These are phyloP conservation scores for Novumbra hubbsi DNA, from an alignment of 2,797 vertebrate genomes.

Conservation along the genomic window DNA sequence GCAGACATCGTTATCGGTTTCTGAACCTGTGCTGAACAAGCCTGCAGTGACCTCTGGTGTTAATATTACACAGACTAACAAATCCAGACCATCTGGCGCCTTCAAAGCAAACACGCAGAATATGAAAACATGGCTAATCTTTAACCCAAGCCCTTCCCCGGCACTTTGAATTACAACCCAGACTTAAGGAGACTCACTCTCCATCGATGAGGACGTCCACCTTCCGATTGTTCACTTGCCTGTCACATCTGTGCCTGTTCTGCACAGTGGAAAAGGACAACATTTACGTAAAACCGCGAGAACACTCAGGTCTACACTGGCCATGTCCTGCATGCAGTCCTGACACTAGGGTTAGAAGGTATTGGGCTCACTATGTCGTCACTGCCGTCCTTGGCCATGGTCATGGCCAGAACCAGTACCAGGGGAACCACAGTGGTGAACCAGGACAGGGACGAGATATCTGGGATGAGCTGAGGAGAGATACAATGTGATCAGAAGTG, in stretches of 20 bases:
- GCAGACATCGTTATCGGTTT: neutral
- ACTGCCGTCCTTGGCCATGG: conserved; percentile 85
- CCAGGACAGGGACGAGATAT: conserved; percentile 90
- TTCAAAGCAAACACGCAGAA: neutral
- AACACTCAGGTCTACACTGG: neutral
- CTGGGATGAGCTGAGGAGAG: conserved; percentile 81
- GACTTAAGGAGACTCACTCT: conserved; percentile 76
- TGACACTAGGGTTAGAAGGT: neutral
- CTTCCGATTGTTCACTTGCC: conserved; percentile 88
- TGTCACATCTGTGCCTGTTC: conserved; percentile 88
- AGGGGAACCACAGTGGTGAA: conserved; percentile 90
- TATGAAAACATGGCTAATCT: neutral
- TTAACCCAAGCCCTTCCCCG: conserved; percentile 1
- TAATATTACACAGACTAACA: neutral
- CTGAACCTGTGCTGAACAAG: neutral
- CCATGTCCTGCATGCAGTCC: neutral
- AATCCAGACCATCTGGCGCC: neutral
- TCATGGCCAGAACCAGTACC: conserved; percentile 83
- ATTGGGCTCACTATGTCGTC: conserved; percentile 83
- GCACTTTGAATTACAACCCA: neutral
- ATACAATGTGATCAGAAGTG: conserved; percentile 10
- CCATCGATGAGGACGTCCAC: conserved; percentile 82
- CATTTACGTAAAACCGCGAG: neutral
- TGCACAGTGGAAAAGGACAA: conserved; percentile 48
- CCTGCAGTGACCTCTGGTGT: conserved; percentile 12